Evolutionary conservation across 2,113 vertebrate species (phyloP).

Genomic region (Daphoenositta chrysoptera): DNA sequence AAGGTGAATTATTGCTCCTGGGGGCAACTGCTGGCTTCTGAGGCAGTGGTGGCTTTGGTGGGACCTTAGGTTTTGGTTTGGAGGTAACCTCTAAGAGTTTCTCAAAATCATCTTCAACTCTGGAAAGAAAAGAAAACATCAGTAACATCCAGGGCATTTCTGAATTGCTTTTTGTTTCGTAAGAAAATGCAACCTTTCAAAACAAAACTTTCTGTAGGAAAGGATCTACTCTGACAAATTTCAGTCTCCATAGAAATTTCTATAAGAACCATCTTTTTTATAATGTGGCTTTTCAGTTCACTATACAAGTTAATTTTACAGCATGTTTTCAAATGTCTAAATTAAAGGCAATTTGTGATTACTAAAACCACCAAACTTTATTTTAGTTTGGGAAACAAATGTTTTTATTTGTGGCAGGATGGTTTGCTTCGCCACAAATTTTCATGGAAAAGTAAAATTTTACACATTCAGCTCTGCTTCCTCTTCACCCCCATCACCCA

Average conservation of each 20-base stretch:
- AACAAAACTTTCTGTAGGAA: background rate
- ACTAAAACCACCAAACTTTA: background rate
- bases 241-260: background rate
- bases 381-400: background rate
- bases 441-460: background rate
- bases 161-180: background rate
- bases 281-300: background rate
- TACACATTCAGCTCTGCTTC: background rate
- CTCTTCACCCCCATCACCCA: background rate
- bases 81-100: constrained; percentile 73
- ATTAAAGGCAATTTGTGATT: background rate
- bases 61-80: constrained; percentile 59
- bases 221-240: background rate
- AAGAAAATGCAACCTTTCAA: background rate
- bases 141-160: background rate
- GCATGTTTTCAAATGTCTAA: background rate
- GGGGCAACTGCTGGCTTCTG: constrained; percentile 54
- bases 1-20: background rate
- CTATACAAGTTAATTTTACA: background rate
- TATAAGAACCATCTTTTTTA: background rate
- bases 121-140: constrained; percentile 51
- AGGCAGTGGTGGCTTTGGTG: constrained; percentile 69
- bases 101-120: constrained; percentile 83
- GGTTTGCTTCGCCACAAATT: background rate
- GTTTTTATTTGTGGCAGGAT: background rate